Evolutionary conservation across 1,140 invertebrate genomes (phyloP).

Genomic region (Yoshiicerus persimilis): DNA sequence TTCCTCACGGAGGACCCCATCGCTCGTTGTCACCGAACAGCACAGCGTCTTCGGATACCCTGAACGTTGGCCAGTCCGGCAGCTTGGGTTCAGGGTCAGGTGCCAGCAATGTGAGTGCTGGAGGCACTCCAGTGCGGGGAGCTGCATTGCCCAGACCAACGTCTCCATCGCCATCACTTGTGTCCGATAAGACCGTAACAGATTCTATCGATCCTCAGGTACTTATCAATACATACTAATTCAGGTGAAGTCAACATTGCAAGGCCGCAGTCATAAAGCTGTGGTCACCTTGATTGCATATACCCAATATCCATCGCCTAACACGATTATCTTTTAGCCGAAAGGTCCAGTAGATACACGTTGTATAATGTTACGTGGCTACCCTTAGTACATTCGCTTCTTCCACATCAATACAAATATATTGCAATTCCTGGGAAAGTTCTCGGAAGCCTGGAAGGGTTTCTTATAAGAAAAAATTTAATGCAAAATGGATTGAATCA

Average conservation of each 20-base stretch:
- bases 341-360: too few relatives aligned
- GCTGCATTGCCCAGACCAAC: slow-evolving; percentile 71
- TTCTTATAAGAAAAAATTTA: too few relatives aligned
- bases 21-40: slow-evolving; percentile 34
- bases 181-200: slow-evolving; percentile 70
- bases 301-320: neutral
- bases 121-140: slow-evolving; percentile 54
- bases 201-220: slow-evolving; percentile 49
- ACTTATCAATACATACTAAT: neutral
- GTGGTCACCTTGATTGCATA: too few relatives aligned
- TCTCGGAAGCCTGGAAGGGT: too few relatives aligned
- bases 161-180: slow-evolving; percentile 78
- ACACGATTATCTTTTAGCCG: neutral
- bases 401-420: too few relatives aligned
- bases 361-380: too few relatives aligned
- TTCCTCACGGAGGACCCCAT: slow-evolving; percentile 26
- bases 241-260: neutral
- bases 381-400: too few relatives aligned
- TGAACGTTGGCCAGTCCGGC: slow-evolving; percentile 23
- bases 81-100: slow-evolving; percentile 31
- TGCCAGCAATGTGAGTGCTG: slow-evolving; percentile 18
- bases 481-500: too few relatives aligned
- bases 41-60: slow-evolving; percentile 36
- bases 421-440: too few relatives aligned
- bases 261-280: neutral